Base-by-base conservation (phyloP, 2,888 invertebrate genomes). In the Pseudanteris insignis region DNA sequence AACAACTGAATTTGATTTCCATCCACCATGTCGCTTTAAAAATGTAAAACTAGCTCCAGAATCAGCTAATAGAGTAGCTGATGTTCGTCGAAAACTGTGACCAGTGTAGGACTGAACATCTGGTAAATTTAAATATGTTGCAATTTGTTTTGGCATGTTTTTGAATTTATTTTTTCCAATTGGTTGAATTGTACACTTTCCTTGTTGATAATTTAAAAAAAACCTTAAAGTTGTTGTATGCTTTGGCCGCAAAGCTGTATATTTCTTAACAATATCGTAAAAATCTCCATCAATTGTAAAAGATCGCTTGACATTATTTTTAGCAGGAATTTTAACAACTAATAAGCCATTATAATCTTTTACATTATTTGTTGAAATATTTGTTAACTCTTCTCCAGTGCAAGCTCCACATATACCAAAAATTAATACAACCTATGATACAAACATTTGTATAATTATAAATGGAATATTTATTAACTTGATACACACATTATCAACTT, bases 101-200 rank as follows among this genome's bases (percentile, higher is more conserved):
- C 73, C 73, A 60, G 73, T 67, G 69, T 79, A 80, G 68, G 70
- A 69, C 63, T 75, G 72, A 69, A 60, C 14, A 9, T 65, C 14
- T 7, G 50, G 29, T 21, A 66, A 50, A 6, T 64, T 47, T 10
- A 65, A 36, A 21, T 41, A 69, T 5, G 5, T n/a, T 4, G 69
- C 67, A 13, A 68, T 60, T 28, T 38, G 8, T 37, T 55, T 66
- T 12, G 66, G 63, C 51, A 67, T 63, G 1, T 33, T 38, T 4
- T 62, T 53, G 13, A 69, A 48, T 5, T 34, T 60, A 26, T 69
- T 57, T 1, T 46, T 54, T 0, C 66, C 67, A 11, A 67, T 59
- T 1, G 48, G 37, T 33, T 60, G 63, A 2, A 24, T 24, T 0
- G 48, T 60, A 26, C 63, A 69, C 46, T 50, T 62, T 6, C 64